These are phyloP conservation scores for Cyclura pinguis DNA, from an alignment of 2,797 vertebrate genomes.

Conservation along the genomic window DNA sequence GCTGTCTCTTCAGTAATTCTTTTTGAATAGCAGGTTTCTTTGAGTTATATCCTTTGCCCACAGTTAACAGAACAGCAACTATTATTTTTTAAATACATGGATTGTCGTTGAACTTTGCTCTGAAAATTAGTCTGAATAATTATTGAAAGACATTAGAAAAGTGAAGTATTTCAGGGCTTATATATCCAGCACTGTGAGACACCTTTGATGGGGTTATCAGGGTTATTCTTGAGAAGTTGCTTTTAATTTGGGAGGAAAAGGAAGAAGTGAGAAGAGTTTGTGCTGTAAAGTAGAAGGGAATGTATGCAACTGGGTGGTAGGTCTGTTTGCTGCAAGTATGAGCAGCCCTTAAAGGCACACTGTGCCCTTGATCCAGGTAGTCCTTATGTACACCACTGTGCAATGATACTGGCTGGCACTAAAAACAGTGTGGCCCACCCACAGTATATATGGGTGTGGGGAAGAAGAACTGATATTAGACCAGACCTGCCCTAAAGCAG, in stretches of 20 bases:
- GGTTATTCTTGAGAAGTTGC: constrained; percentile 6
- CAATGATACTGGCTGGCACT: not conserved
- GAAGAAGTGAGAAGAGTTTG: not conserved
- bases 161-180: constrained; percentile 14
- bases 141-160: not conserved
- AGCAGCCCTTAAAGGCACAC: not conserved
- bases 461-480: not conserved
- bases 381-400: not conserved
- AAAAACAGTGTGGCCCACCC: too few species aligned
- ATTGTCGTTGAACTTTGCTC: not conserved
- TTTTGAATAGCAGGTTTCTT: constrained; percentile 17
- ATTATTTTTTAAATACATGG: constrained; percentile 13
- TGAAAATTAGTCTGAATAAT: constrained; percentile 18
- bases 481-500: not conserved
- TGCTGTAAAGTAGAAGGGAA: too few species aligned
- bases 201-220: not conserved
- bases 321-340: too few species aligned
- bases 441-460: not conserved
- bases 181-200: not conserved
- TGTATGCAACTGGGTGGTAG: too few species aligned
- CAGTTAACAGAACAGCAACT: constrained; percentile 17
- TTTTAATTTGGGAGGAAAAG: not conserved
- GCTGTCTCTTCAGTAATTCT: constrained; percentile 7
- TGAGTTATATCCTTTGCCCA: constrained; percentile 11
- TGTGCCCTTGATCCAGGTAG: not conserved